These are phyloP conservation scores for Rissa tridactyla DNA, from an alignment of 2,113 vertebrate species.

Conservation along the genomic window DNA sequence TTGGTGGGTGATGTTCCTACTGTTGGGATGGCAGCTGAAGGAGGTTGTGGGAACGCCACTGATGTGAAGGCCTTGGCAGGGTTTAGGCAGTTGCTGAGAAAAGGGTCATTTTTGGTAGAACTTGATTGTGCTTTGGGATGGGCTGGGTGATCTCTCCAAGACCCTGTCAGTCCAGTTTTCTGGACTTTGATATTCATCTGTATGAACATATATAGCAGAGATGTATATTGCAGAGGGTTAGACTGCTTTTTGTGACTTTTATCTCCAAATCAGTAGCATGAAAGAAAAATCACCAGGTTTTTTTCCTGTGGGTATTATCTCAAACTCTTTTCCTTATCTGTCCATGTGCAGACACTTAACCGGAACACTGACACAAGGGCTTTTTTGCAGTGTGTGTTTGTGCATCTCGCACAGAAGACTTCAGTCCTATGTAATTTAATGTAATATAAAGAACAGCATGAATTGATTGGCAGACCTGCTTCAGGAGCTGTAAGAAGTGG, in stretches of 20 bases:
- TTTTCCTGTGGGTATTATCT: not conserved
- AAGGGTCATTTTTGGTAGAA: not conserved
- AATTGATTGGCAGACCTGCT: not conserved
- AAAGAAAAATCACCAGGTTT: accelerated
- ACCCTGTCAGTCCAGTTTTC: not conserved
- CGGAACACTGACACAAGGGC: accelerated
- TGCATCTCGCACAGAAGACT: not conserved
- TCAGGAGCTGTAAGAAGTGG: not conserved
- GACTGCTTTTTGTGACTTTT: not conserved
- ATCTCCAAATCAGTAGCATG: not conserved
- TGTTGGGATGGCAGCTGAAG: not conserved
- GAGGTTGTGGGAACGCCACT: not conserved
- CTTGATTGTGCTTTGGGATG: not conserved
- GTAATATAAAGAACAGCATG: not conserved
- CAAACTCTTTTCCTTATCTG: no score
- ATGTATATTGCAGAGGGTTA: not conserved
- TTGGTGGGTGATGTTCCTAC: not conserved
- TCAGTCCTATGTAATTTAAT: not conserved
- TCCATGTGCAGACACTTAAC: not conserved
- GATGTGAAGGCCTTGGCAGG: not conserved
- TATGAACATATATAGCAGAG: not conserved
- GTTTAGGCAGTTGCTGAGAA: not conserved
- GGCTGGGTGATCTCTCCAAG: not conserved
- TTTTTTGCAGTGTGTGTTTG: accelerated
- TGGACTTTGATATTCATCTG: not conserved